These are phyloP conservation scores for Oligia fasciuncula DNA, from an alignment of 2,888 invertebrate genomes.

Conservation along the genomic window DNA sequence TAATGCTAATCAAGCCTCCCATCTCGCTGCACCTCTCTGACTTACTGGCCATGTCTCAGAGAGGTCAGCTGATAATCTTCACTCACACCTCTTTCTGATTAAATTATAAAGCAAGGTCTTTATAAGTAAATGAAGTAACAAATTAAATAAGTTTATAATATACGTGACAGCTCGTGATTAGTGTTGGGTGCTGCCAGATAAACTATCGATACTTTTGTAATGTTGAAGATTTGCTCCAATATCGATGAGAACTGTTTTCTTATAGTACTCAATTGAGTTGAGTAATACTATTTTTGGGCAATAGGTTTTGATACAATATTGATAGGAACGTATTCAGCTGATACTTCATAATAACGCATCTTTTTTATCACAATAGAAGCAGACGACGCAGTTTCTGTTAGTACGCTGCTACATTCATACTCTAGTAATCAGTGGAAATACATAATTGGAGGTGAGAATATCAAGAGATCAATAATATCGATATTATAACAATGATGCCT, in stretches of 20 bases:
- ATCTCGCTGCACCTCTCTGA: not conserved
- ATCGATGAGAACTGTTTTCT: not conserved
- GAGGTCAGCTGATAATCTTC: slow-evolving; percentile 54
- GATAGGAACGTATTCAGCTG: not conserved
- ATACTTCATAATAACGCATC: not conserved
- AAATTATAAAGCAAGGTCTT: slow-evolving; percentile 46
- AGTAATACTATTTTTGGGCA: not conserved
- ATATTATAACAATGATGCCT: not conserved
- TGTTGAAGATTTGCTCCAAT: not conserved
- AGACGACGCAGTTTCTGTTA: not conserved
- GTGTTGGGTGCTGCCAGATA: slow-evolving; percentile 11
- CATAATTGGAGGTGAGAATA: not conserved
- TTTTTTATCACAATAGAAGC: not conserved
- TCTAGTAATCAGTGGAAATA: too few species aligned
- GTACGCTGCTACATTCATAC: not conserved
- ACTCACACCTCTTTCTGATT: slow-evolving; percentile 46
- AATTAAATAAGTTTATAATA: slow-evolving; percentile 51
- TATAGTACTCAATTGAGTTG: not conserved
- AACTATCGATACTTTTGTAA: slow-evolving; percentile 32
- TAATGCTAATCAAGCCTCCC: slow-evolving; percentile 20
- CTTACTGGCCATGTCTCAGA: slow-evolving; percentile 5
- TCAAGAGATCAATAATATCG: not conserved
- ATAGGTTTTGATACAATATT: not conserved
- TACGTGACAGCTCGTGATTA: slow-evolving; percentile 31
- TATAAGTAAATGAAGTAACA: slow-evolving; percentile 45